Evolutionary conservation across 2,888 invertebrate genomes (phyloP).

Genomic region (Rhorus exstirpatorius): DNA sequence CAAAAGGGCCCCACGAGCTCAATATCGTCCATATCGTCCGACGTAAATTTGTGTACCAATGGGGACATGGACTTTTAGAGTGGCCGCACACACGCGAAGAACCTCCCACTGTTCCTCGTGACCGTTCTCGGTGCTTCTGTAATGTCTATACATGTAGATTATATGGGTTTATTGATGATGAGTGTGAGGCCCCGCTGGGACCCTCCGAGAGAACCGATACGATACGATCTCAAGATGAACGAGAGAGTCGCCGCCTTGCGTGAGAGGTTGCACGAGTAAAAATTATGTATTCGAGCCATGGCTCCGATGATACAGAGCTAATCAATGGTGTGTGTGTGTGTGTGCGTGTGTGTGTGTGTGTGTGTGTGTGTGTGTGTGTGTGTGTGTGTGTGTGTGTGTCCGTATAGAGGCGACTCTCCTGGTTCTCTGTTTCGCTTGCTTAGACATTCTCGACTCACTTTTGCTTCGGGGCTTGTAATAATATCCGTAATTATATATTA

Average conservation of each 20-base stretch:
- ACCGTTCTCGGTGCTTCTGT: slow-evolving; percentile 39
- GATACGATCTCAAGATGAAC: slow-evolving; percentile 61
- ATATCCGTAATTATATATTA: slow-evolving; percentile 72
- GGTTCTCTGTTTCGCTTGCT: slow-evolving; percentile 42
- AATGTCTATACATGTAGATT: neutral
- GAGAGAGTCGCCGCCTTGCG: slow-evolving; percentile 51
- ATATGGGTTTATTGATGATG: slow-evolving; percentile 2
- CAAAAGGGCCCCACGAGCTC: slow-evolving; percentile 28
- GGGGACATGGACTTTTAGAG: slow-evolving; percentile 26
- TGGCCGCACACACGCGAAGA: slow-evolving; percentile 55
- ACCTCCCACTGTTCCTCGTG: slow-evolving; percentile 57
- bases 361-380: too few relatives aligned
- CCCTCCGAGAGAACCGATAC: slow-evolving; percentile 43
- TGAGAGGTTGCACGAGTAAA: slow-evolving; percentile 48
- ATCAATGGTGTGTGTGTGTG: slow-evolving; percentile 26
- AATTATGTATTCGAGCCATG: slow-evolving; percentile 60
- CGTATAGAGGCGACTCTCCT: neutral
- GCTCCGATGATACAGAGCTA: slow-evolving; percentile 25
- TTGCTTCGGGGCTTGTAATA: slow-evolving; percentile 63
- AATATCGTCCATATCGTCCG: slow-evolving; percentile 39
- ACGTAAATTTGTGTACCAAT: slow-evolving; percentile 11
- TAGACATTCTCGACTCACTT: slow-evolving; percentile 48
- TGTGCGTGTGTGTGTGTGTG: too few relatives aligned
- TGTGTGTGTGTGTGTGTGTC: neutral
- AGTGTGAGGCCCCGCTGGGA: slow-evolving; percentile 37